Evolutionary conservation across 2,113 vertebrate genomes (phyloP).

Genomic region (Oreocharis arfaki): DNA sequence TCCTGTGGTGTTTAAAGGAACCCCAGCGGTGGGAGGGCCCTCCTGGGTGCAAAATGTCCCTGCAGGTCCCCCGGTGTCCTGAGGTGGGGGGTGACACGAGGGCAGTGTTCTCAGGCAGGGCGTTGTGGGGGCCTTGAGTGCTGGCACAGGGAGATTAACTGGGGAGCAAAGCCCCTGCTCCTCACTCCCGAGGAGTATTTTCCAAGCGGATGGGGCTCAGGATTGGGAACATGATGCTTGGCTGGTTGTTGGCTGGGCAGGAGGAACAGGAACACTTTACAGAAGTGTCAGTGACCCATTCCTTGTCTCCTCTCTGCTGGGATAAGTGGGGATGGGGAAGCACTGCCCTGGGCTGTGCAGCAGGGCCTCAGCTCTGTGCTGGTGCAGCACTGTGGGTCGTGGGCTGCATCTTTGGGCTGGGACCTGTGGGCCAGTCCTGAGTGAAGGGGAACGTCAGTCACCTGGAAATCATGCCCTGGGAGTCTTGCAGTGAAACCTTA

Average conservation of each 20-base stretch:
- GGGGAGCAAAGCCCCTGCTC: neutral
- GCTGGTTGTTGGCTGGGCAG: neutral
- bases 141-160: neutral
- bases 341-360: neutral
- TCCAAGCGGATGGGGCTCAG: neutral
- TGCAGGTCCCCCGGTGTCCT: fast-evolving
- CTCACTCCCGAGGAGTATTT: neutral
- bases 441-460: neutral
- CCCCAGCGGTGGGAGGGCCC: neutral
- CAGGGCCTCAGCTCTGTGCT: neutral
- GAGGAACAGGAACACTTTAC: neutral
- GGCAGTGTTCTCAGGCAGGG: fast-evolving
- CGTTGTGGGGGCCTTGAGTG: neutral
- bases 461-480: neutral
- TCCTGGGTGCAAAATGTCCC: neutral
- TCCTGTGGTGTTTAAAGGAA: neutral
- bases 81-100: neutral
- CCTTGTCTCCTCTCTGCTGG: neutral
- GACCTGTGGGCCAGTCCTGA: neutral
- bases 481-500: neutral
- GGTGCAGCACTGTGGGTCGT: fast-evolving
- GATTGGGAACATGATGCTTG: neutral
- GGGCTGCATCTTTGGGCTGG: neutral
- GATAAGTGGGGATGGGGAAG: neutral
- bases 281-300: neutral